Evolutionary conservation across 2,888 invertebrate genomes (phyloP).

Genomic region (Pammene aurita): DNA sequence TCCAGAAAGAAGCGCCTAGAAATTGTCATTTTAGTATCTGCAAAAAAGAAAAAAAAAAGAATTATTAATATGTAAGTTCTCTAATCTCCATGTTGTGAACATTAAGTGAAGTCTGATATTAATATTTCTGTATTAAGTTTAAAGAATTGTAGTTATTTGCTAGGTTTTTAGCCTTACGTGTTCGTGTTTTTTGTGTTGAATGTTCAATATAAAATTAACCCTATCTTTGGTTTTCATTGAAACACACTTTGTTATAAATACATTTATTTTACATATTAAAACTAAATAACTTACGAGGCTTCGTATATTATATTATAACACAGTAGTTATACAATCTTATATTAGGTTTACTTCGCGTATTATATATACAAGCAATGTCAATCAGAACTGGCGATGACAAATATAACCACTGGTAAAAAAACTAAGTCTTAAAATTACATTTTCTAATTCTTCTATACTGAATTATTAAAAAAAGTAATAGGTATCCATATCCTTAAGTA

Average conservation of each 20-base stretch:
- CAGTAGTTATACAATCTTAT: neutral
- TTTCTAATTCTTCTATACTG: neutral
- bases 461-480: conserved; percentile 7
- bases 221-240: conserved; percentile 25
- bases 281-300: conserved; percentile 24
- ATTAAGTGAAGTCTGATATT: conserved; percentile 36
- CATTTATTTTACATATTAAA: conserved; percentile 30
- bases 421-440: neutral
- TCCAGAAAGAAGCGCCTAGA: too few relatives aligned
- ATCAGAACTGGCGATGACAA: neutral
- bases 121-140: conserved; percentile 35
- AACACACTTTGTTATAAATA: conserved; percentile 29
- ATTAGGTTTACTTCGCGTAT: neutral
- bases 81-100: conserved; percentile 9
- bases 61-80: neutral
- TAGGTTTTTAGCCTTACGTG: conserved; percentile 32
- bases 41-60: too few relatives aligned
- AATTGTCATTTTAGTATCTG: too few relatives aligned
- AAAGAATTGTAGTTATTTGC: conserved; percentile 32
- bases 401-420: conserved; percentile 12
- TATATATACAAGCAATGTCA: neutral
- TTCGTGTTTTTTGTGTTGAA: conserved; percentile 28
- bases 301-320: neutral
- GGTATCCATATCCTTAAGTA: neutral
- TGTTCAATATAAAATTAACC: conserved; percentile 39